Evolutionary conservation across 2,888 invertebrate genomes (phyloP), one percentile per base, ranked within the genome.

Genomic region (Tubulanus polymorphus): DNA sequence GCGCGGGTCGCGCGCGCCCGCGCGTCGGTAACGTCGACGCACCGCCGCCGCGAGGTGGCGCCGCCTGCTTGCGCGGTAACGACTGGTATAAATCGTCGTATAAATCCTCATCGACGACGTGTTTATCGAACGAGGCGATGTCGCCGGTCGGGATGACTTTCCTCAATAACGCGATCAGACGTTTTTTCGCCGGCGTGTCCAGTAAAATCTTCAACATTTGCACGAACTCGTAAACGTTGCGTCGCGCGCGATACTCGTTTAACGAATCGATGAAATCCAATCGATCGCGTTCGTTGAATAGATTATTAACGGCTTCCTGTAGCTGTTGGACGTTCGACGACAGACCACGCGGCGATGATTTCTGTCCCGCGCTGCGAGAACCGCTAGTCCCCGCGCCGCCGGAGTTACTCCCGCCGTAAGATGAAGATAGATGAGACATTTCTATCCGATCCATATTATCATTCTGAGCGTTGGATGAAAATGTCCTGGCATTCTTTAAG

Each of bases 171-270:
- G 63, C 60, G 15, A 72, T 61, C 46, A 72, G 53, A 50, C 69
- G 66, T 27, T 66, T 58, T 51, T 75, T 75, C 23, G 67, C 70
- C 2, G 73, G 69, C 5, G 74, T 72, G 56, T 73, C 69, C 5
- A 75, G 62, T n/a, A 75, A 59, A 18, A 63, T 57, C 37, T 63
- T 62, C 10, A 75, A 62, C 18, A 61, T 57, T 37, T 61, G 64
- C 1, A 69, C 65, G 48, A 74, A 67, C 46, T 68, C 66, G n/a
- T 66, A 59, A 15, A 72, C 64, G 57, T 74, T 69, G 28, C 70
- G 52, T 12, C 66, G 60, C 1, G 62, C 53, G 28, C 72, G 68
- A 54, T 70, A 75, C 28, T 63, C 59, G 53, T 69, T 71, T 26
- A 75, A 63, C 2, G 68, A 64, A 3, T 65, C 66, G 8, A 72